A percentile compares a stretch with the other conserved stretches of the same genome.
Conservation (phyloP, 2,888 invertebrate species). For the Apantesis nais region DNA sequence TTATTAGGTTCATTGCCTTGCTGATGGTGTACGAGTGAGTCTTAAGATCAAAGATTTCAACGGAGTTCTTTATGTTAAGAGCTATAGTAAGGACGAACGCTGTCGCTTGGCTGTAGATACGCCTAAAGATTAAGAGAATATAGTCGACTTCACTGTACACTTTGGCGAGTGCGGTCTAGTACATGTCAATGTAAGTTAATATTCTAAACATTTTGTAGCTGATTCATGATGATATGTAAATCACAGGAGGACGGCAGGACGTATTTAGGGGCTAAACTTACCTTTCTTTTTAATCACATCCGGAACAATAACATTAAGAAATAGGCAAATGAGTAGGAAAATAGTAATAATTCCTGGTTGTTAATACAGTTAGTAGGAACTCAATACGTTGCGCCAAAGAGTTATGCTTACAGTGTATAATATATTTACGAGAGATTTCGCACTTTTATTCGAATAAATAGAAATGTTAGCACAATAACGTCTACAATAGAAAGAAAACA, state of each 20-base stretch:
- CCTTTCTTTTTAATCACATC: neutral
- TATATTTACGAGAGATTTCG: neutral
- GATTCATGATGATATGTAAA: too few relatives aligned
- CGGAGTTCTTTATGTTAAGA: conserved; percentile 96
- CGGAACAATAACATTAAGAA: neutral
- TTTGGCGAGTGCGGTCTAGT: conserved; percentile 97
- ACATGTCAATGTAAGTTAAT: conserved; percentile 91
- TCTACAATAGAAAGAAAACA: too few relatives aligned
- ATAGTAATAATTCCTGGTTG: neutral
- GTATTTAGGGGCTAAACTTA: neutral
- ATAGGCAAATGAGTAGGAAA: neutral
- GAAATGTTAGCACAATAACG: neutral
- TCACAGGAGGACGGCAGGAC: too few relatives aligned
- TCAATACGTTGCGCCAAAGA: neutral
- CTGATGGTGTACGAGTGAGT: conserved; percentile 95
- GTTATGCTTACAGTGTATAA: neutral
- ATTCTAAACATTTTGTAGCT: neutral
- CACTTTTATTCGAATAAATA: too few relatives aligned
- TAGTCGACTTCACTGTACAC: conserved; percentile 93
- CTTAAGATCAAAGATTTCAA: conserved; percentile 93
- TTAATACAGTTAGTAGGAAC: neutral
- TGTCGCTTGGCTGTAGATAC: conserved; percentile 93
- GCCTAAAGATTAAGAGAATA: conserved; percentile 88
- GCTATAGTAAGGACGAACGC: conserved; percentile 96
- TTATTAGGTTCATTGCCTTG: conserved; percentile 91